Evolutionary conservation across 2,113 vertebrate species (phyloP).

Genomic region (Campylomormyrus numenius): DNA sequence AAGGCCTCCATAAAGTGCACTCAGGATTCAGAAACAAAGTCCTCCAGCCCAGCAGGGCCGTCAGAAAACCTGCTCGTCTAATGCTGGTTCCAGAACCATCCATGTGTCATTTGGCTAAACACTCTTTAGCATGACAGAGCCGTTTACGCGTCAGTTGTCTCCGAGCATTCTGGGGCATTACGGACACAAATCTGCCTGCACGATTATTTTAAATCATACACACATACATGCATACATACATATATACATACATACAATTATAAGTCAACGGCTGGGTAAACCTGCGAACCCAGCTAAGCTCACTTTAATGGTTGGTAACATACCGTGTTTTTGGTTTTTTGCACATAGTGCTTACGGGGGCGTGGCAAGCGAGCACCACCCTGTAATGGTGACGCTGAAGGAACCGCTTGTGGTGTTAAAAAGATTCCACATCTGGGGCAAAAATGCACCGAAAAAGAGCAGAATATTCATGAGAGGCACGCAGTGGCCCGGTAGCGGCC

Average conservation of each 20-base stretch:
- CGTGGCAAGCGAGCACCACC: background rate
- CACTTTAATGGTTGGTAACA: background rate
- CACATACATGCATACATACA: background rate
- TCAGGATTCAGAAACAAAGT: background rate
- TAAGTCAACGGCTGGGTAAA: background rate
- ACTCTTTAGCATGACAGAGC: background rate
- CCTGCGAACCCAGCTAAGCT: background rate
- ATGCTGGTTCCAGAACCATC: background rate
- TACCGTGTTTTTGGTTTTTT: background rate
- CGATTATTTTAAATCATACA: background rate
- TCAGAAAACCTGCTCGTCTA: background rate
- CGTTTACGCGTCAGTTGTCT: background rate
- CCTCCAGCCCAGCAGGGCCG: background rate
- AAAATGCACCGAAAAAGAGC: background rate
- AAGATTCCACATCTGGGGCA: background rate
- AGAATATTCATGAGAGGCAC: constrained; percentile 6
- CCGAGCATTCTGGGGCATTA: background rate
- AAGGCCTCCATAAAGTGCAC: background rate
- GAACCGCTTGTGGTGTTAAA: background rate
- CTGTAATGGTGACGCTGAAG: background rate
- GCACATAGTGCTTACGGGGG: background rate
- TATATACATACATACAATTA: background rate
- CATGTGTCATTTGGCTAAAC: background rate
- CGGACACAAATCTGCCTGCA: background rate
- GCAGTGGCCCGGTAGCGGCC: background rate